Percentiles rank a stretch among this genome's conserved stretches.
Evolutionary conservation across 1,140 invertebrate species (phyloP).

Genomic region (Hyles vespertilio): DNA sequence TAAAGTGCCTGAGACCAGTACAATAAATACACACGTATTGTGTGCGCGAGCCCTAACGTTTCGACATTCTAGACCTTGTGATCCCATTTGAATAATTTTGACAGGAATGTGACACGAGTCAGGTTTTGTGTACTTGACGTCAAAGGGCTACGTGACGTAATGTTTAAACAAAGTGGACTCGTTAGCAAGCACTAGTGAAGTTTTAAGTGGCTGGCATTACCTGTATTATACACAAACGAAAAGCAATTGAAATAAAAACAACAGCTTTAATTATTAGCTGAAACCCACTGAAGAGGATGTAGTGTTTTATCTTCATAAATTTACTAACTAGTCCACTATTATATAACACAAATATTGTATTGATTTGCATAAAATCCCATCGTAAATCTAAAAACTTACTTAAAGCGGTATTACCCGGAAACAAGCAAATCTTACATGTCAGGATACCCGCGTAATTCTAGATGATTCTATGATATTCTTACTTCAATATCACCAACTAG

Average conservation of each 20-base stretch:
- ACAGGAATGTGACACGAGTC: constrained; percentile 5
- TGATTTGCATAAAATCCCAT: too few relatives aligned
- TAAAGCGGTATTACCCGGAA: too few relatives aligned
- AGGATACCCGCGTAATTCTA: too few relatives aligned
- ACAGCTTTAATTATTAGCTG: neutral
- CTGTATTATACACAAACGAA: too few relatives aligned
- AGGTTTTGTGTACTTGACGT: constrained; percentile 2
- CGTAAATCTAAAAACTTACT: too few relatives aligned
- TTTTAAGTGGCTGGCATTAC: constrained; percentile 1
- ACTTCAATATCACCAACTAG: too few relatives aligned
- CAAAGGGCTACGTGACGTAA: neutral
- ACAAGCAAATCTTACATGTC: too few relatives aligned
- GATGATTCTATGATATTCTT: too few relatives aligned
- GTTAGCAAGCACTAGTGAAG: neutral
- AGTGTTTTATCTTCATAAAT: neutral
- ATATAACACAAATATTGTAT: neutral
- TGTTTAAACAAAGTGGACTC: neutral
- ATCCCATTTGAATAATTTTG: constrained; percentile 6
- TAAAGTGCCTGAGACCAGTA: too few relatives aligned
- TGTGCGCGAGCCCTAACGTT: neutral
- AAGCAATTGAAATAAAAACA: neutral
- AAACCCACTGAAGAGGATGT: neutral
- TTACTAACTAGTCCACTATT: neutral
- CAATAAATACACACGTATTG: too few relatives aligned
- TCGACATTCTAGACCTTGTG: constrained; percentile 4